Evolutionary conservation across 2,797 vertebrate genomes (phyloP).

Genomic region (Onychomys arenicola): DNA sequence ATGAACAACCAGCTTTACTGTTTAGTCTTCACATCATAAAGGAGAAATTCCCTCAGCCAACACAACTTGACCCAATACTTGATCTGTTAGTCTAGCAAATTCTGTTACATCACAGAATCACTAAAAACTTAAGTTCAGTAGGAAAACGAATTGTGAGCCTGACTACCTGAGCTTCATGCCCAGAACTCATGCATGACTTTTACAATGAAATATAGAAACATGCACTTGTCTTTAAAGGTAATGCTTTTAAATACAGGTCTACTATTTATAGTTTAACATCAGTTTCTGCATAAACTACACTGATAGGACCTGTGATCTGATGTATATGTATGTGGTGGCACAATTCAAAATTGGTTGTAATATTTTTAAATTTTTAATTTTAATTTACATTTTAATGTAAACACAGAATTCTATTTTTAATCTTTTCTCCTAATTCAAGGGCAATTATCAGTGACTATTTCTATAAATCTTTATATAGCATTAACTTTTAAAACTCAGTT

Average conservation of each 20-base stretch:
- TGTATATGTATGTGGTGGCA: background rate
- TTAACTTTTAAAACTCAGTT: slow-evolving; percentile 31
- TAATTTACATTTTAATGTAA: background rate
- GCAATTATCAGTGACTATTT: slow-evolving; percentile 24
- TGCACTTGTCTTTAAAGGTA: background rate
- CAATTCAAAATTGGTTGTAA: slow-evolving; percentile 35
- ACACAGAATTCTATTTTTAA: slow-evolving; percentile 28
- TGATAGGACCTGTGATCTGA: background rate
- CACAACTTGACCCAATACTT: background rate
- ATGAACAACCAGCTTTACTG: background rate
- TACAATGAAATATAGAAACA: slow-evolving; percentile 43
- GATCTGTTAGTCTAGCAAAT: background rate
- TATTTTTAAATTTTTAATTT: background rate
- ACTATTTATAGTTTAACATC: background rate
- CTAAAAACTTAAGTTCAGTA: background rate
- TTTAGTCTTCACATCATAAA: background rate
- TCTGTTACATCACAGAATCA: slow-evolving; percentile 22
- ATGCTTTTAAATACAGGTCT: background rate
- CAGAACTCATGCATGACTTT: background rate
- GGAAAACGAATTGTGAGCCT: background rate
- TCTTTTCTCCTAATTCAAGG: slow-evolving; percentile 43
- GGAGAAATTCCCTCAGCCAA: background rate
- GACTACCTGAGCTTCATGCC: background rate
- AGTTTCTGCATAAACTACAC: background rate
- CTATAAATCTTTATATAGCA: slow-evolving; percentile 32